phyloP scores from a whole-genome alignment of 2,888 invertebrate species.

The Colostygia pectinataria region DNA sequence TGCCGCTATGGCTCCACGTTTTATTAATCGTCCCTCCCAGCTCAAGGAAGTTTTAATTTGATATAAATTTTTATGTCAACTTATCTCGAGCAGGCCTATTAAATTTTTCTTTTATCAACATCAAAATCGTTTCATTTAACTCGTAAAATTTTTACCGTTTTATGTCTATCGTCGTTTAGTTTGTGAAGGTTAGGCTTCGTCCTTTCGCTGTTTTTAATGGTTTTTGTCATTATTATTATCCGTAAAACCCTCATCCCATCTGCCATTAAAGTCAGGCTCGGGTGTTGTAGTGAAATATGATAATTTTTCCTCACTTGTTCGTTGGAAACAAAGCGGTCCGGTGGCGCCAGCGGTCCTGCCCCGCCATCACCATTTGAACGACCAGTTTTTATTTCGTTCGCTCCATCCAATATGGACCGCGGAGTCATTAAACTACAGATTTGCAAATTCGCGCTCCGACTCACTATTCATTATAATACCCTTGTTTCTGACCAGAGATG shows the following conservation, averaged over 20 bases:
- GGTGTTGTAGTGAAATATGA: constrained; percentile 72
- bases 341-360: constrained; percentile 72
- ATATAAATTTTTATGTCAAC: constrained; percentile 1
- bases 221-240: constrained; percentile 37
- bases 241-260: constrained; percentile 40
- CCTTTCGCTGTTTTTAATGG: constrained; percentile 47
- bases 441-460: constrained; percentile 52
- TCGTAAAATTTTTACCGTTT: constrained; percentile 42
- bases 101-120: constrained; percentile 15
- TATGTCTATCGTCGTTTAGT: constrained; percentile 43
- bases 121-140: constrained; percentile 26
- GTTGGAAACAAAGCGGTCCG: constrained; percentile 50
- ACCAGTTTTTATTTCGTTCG: constrained; percentile 65
- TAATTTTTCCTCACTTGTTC: constrained; percentile 60
- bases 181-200: constrained; percentile 32
- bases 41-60: not conserved
- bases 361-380: constrained; percentile 54
- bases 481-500: constrained; percentile 33
- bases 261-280: constrained; percentile 60
- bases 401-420: constrained; percentile 51
- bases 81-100: constrained; percentile 4
- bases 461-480: constrained; percentile 40
- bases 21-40: not conserved
- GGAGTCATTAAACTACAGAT: constrained; percentile 57
- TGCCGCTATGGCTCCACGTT: not conserved